Evolutionary conservation across 2,888 invertebrate species (phyloP), one percentile per base, ranked within the genome.

Genomic region (Phasia obesa): DNA sequence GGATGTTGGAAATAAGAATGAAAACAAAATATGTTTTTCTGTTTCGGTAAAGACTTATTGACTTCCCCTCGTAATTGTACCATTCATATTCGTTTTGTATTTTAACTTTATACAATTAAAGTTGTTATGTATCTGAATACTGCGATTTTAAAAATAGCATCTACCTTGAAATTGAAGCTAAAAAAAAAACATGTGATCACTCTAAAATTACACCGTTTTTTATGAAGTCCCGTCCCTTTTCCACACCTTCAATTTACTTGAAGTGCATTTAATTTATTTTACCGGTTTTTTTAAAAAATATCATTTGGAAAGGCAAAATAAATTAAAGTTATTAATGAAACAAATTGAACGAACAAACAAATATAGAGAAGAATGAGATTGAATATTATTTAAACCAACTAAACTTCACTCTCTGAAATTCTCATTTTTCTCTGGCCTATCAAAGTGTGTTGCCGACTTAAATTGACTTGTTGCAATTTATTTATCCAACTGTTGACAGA

Each of bases 201-300:
- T 35, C 3, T 27, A 35, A 35, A 35, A 11, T 35, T 11, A 11
- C 11, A 35, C 35, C 2, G 2, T 3, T 35, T 35, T 49, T 21
- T 21, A 2, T 21, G 13, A 25, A 44, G 25, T 53, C 42, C 13
- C 17, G 44, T 31, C 31, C 57, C 27, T 47, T 44, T 23, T 57
- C 47, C 47, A 70, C 70, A 70, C 57, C 57, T 57, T 57, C 57
- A 70, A 31, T 35, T 57, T 44, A 42, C 31, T 59, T 6, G 9
- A 65, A 57, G 31, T 55, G 42, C n/a, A 57, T 47, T 57, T 5
- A 53, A 42, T 25, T 13, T 6, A 53, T n/a, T 31, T 35, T 57
- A 57, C 70, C 55, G 70, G 55, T 57, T 44, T 57, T 4, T 44
- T n/a, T n/a, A n/a, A 27, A 27, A 69, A 70, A 31, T 31, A 31